Evolutionary conservation across 1,140 invertebrate species (phyloP).

Genomic region (Metopolophium dirhodum): DNA sequence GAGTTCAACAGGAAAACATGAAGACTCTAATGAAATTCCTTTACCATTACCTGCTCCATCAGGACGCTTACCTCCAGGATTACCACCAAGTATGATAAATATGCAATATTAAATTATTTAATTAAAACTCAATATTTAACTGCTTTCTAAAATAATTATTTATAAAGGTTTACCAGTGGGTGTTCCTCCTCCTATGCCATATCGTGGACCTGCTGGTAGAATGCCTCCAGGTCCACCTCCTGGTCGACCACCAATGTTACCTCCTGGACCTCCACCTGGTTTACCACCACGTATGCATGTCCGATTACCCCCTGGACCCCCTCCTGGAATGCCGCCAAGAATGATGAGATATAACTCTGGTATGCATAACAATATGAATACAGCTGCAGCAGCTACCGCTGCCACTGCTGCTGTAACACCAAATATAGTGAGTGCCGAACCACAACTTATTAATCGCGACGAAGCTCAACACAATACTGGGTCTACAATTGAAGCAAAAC

Average conservation of each 20-base stretch:
- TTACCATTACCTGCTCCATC: slow-evolving; percentile 60
- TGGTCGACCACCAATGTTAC: slow-evolving; percentile 67
- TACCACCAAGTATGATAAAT: slow-evolving; percentile 60
- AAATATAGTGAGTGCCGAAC: slow-evolving; percentile 81
- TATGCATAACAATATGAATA: slow-evolving; percentile 66
- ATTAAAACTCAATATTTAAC: not conserved
- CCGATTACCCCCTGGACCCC: slow-evolving; percentile 70
- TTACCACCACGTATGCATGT: slow-evolving; percentile 65
- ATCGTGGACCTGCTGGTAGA: slow-evolving; percentile 65
- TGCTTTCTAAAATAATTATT: not conserved
- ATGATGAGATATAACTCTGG: slow-evolving; percentile 65
- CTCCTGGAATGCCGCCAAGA: slow-evolving; percentile 69
- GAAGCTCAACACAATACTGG: slow-evolving; percentile 66
- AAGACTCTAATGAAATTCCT: slow-evolving; percentile 48
- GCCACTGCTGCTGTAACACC: slow-evolving; percentile 66
- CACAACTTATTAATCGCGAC: slow-evolving; percentile 76
- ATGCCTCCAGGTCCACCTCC: slow-evolving; percentile 73
- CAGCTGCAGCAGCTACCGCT: slow-evolving; percentile 65
- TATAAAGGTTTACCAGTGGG: slow-evolving; percentile 61
- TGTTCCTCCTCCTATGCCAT: slow-evolving; percentile 65
- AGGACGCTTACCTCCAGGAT: slow-evolving; percentile 59
- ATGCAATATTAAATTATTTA: not conserved
- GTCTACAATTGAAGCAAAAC: slow-evolving; percentile 89
- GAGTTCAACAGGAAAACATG: slow-evolving; percentile 74
- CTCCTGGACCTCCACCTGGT: slow-evolving; percentile 67